These are phyloP conservation scores for Trogon melanurus DNA, from an alignment of 2,113 vertebrate species.

Conservation along the genomic window DNA sequence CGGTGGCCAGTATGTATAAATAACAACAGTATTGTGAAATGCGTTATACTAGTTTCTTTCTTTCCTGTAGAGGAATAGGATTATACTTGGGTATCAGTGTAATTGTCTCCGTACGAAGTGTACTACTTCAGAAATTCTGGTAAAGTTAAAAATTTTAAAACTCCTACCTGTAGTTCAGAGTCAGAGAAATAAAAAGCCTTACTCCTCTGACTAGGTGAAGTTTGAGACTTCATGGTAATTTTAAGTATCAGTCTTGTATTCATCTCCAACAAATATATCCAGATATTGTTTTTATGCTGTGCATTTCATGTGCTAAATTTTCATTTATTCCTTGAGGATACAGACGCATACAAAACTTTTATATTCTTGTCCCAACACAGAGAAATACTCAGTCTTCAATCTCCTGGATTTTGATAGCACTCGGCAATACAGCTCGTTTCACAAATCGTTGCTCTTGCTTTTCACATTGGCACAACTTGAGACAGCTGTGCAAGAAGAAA, in stretches of 20 bases:
- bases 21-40: not conserved
- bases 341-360: fast-evolving
- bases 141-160: not conserved
- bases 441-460: not conserved
- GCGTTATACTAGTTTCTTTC: not conserved
- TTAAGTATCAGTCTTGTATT: not conserved
- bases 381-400: not conserved
- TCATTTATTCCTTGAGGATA: not conserved
- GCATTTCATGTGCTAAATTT: not conserved
- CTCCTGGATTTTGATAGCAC: not conserved
- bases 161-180: not conserved
- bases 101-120: not conserved
- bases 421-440: fast-evolving
- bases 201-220: not conserved
- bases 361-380: not conserved
- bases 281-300: not conserved
- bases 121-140: not conserved
- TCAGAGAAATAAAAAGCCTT: not conserved
- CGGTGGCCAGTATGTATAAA: not conserved
- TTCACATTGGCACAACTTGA: not conserved
- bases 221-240: not conserved
- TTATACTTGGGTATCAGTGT: not conserved
- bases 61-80: not conserved
- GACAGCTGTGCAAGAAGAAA: fast-evolving
- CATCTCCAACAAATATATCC: not conserved